Evolutionary conservation across 2,113 vertebrate species (phyloP).

Genomic region (Oryctolagus cuniculus): DNA sequence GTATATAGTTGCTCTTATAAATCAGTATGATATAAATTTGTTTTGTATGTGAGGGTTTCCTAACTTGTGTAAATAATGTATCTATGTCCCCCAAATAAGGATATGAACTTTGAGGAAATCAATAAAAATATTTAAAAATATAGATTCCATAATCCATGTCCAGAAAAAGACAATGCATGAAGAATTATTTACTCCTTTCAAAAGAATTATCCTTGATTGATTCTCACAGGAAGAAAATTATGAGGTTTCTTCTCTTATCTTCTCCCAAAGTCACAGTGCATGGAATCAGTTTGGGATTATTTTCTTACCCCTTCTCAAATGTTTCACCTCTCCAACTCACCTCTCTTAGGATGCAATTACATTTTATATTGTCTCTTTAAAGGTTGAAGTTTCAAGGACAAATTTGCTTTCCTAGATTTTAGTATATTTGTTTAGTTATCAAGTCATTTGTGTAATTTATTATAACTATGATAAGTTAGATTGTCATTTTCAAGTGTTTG

Average conservation of each 20-base stretch:
- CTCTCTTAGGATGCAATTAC: not conserved
- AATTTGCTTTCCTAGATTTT: not conserved
- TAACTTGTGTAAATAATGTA: not conserved
- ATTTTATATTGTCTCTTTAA: not conserved
- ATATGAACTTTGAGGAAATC: not conserved
- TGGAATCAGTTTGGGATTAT: not conserved
- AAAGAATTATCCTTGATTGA: not conserved
- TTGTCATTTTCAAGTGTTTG: not conserved
- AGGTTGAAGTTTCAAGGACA: not conserved
- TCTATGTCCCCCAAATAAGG: not conserved
- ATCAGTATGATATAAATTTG: not conserved
- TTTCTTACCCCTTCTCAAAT: not conserved
- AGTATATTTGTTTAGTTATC: not conserved
- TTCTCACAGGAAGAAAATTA: not conserved
- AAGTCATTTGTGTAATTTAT: not conserved
- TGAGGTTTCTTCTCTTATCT: not conserved
- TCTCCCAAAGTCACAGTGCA: not conserved
- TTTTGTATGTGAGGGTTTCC: not conserved
- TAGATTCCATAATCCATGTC: not conserved
- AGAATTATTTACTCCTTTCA: not conserved
- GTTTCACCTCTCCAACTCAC: not conserved
- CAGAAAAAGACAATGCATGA: not conserved
- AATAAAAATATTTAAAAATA: not conserved
- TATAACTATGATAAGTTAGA: not conserved
- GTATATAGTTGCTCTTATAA: not conserved